Base-by-base conservation (phyloP, 1,140 invertebrate genomes). In the Phymorhynchus buccinoides region DNA sequence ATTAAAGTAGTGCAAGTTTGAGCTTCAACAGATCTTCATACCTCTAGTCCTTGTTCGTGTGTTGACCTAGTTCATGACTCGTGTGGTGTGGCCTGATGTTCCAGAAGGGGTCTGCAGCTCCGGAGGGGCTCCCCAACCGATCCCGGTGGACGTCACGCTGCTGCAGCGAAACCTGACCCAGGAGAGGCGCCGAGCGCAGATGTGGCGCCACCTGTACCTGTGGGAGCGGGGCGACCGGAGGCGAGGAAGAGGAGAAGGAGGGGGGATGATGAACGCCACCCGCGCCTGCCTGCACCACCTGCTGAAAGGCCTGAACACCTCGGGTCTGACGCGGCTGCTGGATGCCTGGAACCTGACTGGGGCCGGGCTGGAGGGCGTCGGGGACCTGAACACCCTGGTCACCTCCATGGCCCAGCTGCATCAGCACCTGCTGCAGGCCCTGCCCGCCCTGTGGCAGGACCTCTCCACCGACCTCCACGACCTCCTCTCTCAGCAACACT, bases 131-230 rank as follows among this genome's bases (percentile, higher is more conserved):
- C 81, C 81, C 22, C 62, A 37, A 7, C 35, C 81, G 1, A 41
- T 83, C 41, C 81, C 81, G 6, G 41, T 83, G 30, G 81, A 83
- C 32, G 66, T 83, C 27, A 42, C 27, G 6, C 81, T 83, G 3
- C 62, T 83, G 27, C 81, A 83, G 66, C 62, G 81, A n/a, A 83
- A 83, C 81, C 39, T 83, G 35, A 83, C 62, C 12, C 62, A 71
- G 62, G 81, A 83, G 30, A 62, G 81, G 4, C 81, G 73, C 37
- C 62, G 81, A 35, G 62, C 81, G 1, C 62, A 83, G 18, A 83
- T 83, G 81, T 83, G 81, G 81, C 81, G 66, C 39, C 81, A 62
- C 62, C 81, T 83, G 14, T 83, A 83, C 66, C 81, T 83, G 35
- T 39, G 30, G 30, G 52, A 71, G n/a, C 81, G 62, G 16, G 52